Evolutionary conservation across 2,797 vertebrate species (phyloP).

Genomic region (Siniperca scherzeri): DNA sequence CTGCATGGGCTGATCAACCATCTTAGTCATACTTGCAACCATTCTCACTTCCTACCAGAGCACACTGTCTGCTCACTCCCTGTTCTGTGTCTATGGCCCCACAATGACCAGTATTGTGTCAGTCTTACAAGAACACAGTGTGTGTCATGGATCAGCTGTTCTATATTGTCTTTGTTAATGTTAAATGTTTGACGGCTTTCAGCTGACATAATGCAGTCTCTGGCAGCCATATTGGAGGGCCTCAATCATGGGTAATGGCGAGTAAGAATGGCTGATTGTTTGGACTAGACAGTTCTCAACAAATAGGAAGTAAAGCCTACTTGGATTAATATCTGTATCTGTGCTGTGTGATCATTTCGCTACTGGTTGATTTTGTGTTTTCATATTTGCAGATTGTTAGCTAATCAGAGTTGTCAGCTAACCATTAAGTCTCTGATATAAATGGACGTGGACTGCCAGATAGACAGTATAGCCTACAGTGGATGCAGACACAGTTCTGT

Average conservation of each 20-base stretch:
- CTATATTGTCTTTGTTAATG: constrained; percentile 32
- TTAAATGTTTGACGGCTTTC: constrained; percentile 24
- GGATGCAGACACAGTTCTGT: too few species aligned
- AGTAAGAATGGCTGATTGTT: constrained; percentile 13
- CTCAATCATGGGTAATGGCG: not conserved
- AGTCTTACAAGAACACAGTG: constrained; percentile 19
- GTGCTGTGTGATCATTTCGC: not conserved
- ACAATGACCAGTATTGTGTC: constrained; percentile 36
- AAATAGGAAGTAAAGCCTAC: not conserved
- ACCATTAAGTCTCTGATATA: not conserved
- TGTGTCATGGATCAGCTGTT: constrained; percentile 41
- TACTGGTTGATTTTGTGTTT: not conserved
- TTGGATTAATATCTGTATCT: not conserved
- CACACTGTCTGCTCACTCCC: not conserved
- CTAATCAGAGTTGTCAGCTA: not conserved
- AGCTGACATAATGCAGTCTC: constrained; percentile 4
- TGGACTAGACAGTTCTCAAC: not conserved
- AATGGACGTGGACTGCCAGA: too few species aligned
- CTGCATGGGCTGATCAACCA: accelerated
- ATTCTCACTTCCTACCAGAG: constrained; percentile 18
- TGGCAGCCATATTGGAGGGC: constrained; percentile 31
- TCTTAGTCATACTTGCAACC: constrained; percentile 13
- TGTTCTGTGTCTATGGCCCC: constrained; percentile 11
- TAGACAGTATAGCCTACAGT: too few species aligned
- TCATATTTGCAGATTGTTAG: not conserved